These are phyloP conservation scores for Axea sp. DNA, from an alignment of 2,888 invertebrate species.

Conservation along the genomic window DNA sequence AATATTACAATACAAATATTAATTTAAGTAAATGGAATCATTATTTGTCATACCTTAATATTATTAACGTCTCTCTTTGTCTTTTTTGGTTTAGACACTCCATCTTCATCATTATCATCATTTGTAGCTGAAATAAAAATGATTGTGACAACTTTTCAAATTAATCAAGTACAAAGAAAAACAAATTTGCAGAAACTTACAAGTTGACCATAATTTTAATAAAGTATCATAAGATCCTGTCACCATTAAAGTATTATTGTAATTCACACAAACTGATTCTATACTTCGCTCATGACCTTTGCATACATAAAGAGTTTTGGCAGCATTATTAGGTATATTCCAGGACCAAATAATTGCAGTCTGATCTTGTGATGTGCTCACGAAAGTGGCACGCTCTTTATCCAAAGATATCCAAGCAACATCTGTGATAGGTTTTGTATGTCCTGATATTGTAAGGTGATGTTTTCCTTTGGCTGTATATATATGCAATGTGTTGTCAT, in stretches of 20 bases:
- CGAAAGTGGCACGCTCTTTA: slow-evolving; percentile 85
- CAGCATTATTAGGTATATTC: slow-evolving; percentile 86
- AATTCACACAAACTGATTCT: slow-evolving; percentile 90
- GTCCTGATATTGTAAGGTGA: slow-evolving; percentile 90
- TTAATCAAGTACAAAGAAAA: no score
- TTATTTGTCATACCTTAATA: slow-evolving; percentile 81
- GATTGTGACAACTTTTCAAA: no score
- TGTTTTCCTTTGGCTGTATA: slow-evolving; percentile 94
- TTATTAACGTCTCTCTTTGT: slow-evolving; percentile 82
- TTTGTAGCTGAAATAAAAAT: slow-evolving; percentile 67
- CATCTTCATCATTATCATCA: slow-evolving; percentile 80
- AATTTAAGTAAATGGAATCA: no score
- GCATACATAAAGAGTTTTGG: slow-evolving; percentile 89
- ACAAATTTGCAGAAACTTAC: no score
- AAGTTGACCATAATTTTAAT: slow-evolving; percentile 94
- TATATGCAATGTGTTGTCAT: slow-evolving; percentile 94
- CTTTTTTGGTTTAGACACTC: slow-evolving; percentile 83
- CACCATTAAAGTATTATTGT: slow-evolving; percentile 84
- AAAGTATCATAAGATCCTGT: slow-evolving; percentile 96
- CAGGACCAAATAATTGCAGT: slow-evolving; percentile 94
- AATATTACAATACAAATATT: neutral
- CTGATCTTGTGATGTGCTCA: slow-evolving; percentile 94
- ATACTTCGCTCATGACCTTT: slow-evolving; percentile 96
- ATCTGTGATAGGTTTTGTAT: slow-evolving; percentile 92
- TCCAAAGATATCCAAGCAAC: slow-evolving; percentile 90